phyloP scores from a whole-genome alignment of 2,888 invertebrate species.

The Chirona hameri region DNA sequence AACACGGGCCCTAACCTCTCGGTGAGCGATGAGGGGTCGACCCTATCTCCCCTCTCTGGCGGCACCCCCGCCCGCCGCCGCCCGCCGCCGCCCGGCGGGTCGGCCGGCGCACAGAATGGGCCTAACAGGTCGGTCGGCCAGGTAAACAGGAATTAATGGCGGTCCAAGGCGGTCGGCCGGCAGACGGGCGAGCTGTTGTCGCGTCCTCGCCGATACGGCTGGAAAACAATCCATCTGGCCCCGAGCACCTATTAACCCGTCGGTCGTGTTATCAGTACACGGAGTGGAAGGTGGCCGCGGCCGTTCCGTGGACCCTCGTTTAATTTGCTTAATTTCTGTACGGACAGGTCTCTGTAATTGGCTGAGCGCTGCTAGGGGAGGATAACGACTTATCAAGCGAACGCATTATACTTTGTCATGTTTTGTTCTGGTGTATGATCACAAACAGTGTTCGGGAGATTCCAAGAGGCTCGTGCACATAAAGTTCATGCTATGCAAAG shows the following conservation, averaged over 20 bases:
- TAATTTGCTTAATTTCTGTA: conserved; percentile 2
- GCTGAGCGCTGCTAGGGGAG: too few species aligned
- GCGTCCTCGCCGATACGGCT: neutral
- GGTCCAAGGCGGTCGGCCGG: neutral
- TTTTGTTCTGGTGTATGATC: too few species aligned
- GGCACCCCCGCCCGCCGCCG: neutral
- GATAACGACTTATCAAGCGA: too few species aligned
- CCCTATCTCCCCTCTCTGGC: neutral
- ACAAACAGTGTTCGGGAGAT: too few species aligned
- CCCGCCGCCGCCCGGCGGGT: neutral
- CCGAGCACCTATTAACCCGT: neutral
- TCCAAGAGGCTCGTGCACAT: too few species aligned
- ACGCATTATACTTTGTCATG: too few species aligned
- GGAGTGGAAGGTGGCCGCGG: neutral
- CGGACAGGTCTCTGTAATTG: neutral
- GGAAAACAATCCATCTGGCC: neutral
- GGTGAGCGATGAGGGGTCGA: neutral
- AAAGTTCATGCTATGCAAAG: too few species aligned
- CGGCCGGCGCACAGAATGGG: neutral
- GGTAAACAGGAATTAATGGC: conserved; percentile 26
- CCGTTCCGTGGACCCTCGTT: neutral
- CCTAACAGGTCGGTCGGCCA: neutral
- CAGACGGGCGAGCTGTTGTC: neutral
- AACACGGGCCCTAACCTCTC: too few species aligned
- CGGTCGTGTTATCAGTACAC: neutral